These are phyloP conservation scores for Unio delphinus DNA, from an alignment of 2,888 invertebrate species.

Conservation along the genomic window DNA sequence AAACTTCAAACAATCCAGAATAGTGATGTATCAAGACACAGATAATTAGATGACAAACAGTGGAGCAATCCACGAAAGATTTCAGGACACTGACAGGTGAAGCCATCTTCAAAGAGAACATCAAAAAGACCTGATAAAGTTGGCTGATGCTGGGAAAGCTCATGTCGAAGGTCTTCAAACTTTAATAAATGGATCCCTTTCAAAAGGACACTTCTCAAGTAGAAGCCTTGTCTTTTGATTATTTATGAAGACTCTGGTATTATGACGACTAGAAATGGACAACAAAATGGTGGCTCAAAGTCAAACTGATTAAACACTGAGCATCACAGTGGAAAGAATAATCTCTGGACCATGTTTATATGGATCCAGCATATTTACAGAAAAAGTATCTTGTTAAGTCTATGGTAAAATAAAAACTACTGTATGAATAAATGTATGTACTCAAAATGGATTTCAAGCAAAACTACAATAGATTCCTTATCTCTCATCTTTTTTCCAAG, in stretches of 20 bases:
- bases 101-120: background rate
- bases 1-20: background rate
- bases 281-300: background rate
- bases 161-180: background rate
- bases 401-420: too few species aligned
- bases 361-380: too few species aligned
- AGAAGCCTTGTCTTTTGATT: conserved; percentile 1
- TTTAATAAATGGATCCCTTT: background rate
- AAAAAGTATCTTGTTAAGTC: too few species aligned
- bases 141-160: too few species aligned
- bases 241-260: conserved; percentile 10
- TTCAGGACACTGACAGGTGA: conserved; percentile 1
- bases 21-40: conserved; percentile 6
- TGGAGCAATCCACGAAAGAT: background rate
- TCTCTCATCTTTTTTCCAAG: too few species aligned
- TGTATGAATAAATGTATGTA: too few species aligned
- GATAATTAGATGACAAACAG: conserved; percentile 3
- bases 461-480: too few species aligned
- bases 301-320: background rate
- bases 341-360: background rate
- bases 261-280: conserved; percentile 6
- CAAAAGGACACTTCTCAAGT: conserved; percentile 1
- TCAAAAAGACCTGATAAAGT: too few species aligned
- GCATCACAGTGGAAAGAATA: background rate
- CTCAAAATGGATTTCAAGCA: too few species aligned